These are phyloP conservation scores for Rhabdornis inornatus DNA, from an alignment of 2,113 vertebrate species.

Conservation along the genomic window DNA sequence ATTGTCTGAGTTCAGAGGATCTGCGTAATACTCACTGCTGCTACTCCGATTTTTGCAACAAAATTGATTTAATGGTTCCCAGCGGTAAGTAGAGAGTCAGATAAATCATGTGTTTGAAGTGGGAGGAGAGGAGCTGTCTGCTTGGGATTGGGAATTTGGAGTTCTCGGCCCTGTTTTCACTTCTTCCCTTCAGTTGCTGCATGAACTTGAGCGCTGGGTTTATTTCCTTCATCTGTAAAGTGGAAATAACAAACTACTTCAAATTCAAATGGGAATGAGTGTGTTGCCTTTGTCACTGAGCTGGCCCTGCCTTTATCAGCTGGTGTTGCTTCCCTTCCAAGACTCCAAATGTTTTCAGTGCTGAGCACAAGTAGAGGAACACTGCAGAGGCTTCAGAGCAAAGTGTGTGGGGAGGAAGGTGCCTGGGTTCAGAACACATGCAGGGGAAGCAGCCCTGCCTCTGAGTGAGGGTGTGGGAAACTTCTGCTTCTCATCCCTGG, in stretches of 20 bases:
- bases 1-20: slow-evolving; percentile 89
- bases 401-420: neutral
- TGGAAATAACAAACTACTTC: neutral
- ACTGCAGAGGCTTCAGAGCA: neutral
- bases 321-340: neutral
- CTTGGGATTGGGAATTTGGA: neutral
- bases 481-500: neutral
- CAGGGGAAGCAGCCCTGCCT: neutral
- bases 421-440: accelerated
- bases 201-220: neutral
- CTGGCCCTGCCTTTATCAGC: neutral
- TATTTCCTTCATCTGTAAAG: neutral
- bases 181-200: neutral
- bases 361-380: neutral
- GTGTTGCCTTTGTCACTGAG: neutral
- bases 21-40: slow-evolving; percentile 95
- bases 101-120: neutral
- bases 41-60: slow-evolving; percentile 96
- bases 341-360: no score
- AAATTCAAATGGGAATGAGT: neutral
- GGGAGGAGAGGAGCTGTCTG: neutral
- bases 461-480: slow-evolving; percentile 14
- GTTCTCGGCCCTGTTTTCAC: neutral
- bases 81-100: slow-evolving; percentile 76
- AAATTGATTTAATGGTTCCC: slow-evolving; percentile 87